A percentile compares a stretch with the other conserved stretches of the same genome.
phyloP scores from a whole-genome alignment of 2,888 invertebrate species.

The Plemyria rubiginata region DNA sequence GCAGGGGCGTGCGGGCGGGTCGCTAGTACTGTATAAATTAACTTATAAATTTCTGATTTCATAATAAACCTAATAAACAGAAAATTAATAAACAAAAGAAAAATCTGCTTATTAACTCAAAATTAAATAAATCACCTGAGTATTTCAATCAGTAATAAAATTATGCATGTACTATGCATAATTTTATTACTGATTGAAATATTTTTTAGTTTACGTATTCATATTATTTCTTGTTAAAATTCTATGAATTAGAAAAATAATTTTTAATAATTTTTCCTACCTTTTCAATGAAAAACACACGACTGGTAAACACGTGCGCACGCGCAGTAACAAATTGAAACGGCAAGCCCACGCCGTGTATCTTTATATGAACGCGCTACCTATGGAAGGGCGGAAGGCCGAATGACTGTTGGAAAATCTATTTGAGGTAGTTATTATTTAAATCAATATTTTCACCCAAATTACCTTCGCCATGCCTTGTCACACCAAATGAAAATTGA shows the following conservation, averaged over 20 bases:
- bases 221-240: too few relatives aligned
- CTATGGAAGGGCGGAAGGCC: constrained; percentile 66
- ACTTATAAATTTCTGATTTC: too few relatives aligned
- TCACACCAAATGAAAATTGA: background rate
- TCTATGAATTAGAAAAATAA: background rate
- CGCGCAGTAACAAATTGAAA: constrained; percentile 57
- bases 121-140: too few relatives aligned
- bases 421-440: background rate
- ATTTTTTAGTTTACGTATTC: too few relatives aligned
- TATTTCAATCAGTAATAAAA: too few relatives aligned
- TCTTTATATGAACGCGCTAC: constrained; percentile 61
- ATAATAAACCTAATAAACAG: too few relatives aligned
- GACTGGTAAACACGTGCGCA: constrained; percentile 40
- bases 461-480: background rate
- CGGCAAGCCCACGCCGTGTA: constrained; percentile 50
- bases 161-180: too few relatives aligned
- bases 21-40: too few relatives aligned
- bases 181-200: too few relatives aligned
- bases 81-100: background rate
- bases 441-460: background rate
- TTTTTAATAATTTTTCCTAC: constrained; percentile 25
- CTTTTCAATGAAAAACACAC: constrained; percentile 40
- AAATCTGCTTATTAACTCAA: too few relatives aligned
- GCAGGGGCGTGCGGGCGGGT: too few relatives aligned
- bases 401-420: constrained; percentile 27